A percentile compares a stretch with the other conserved stretches of the same genome.
These are phyloP conservation scores for Phenganax subtilis DNA, from an alignment of 92 coral and sea anemone genomes.

Conservation along the genomic window DNA sequence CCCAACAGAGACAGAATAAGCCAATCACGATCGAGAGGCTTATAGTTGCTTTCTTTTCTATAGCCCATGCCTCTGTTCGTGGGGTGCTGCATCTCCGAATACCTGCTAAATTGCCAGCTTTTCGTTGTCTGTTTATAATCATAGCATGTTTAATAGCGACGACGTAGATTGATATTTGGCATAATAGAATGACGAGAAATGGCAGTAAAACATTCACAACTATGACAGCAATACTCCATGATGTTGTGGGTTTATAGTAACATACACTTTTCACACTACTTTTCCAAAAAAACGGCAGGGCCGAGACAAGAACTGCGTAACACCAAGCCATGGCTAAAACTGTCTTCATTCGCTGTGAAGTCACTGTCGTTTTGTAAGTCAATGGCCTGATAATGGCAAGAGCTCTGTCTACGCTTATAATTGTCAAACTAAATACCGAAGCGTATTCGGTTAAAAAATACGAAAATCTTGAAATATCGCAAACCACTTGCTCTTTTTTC, in stretches of 20 bases:
- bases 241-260: conserved; percentile 23
- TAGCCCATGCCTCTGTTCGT: conserved; percentile 31
- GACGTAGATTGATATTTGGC: conserved; percentile 12
- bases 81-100: conserved; percentile 7
- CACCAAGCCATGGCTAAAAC: conserved; percentile 19
- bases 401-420: conserved; percentile 32
- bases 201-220: conserved; percentile 23
- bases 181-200: neutral
- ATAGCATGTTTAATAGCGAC: conserved; percentile 27
- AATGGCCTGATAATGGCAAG: conserved; percentile 28
- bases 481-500: conserved; percentile 28
- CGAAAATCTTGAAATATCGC: conserved; percentile 38
- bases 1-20: conserved; percentile 76
- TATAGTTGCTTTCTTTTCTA: conserved; percentile 66
- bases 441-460: conserved; percentile 44
- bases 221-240: conserved; percentile 27
- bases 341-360: conserved; percentile 28
- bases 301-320: conserved; percentile 3
- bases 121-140: conserved; percentile 14
- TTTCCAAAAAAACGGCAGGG: conserved; percentile 32
- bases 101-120: neutral
- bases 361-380: conserved; percentile 33
- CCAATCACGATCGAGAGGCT: conserved; percentile 87
- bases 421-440: conserved; percentile 21
- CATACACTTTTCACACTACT: neutral